These are phyloP conservation scores for Scolopax bukidnonensis DNA, from an alignment of 2,797 vertebrate genomes.

Conservation along the genomic window DNA sequence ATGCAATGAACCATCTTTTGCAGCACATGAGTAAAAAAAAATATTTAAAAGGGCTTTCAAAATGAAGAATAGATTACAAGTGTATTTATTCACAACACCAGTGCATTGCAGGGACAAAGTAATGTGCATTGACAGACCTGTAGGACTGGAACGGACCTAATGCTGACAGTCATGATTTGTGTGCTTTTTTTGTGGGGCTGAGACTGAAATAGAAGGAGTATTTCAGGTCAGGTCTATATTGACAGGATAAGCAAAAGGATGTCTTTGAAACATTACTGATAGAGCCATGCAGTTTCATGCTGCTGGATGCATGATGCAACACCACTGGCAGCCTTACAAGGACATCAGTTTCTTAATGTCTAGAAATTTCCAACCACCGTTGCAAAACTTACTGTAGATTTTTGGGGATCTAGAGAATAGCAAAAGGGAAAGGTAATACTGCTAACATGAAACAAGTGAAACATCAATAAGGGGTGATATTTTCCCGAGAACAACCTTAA, in stretches of 20 bases:
- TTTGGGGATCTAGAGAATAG: not conserved
- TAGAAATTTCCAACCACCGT: slow-evolving; percentile 49
- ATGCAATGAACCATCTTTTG: not conserved
- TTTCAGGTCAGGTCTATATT: slow-evolving; percentile 57
- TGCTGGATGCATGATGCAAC: slow-evolving; percentile 44
- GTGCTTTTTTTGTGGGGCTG: not conserved
- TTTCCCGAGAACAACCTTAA: not conserved
- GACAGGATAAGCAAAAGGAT: slow-evolving; percentile 53
- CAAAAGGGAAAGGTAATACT: not conserved
- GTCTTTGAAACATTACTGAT: slow-evolving; percentile 42
- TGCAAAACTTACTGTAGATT: slow-evolving; percentile 44
- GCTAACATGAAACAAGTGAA: not conserved
- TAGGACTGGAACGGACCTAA: not conserved
- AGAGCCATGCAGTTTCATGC: slow-evolving; percentile 10
- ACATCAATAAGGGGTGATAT: not conserved
- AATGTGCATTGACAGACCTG: not conserved
- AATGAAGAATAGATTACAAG: not conserved
- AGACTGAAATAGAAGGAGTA: slow-evolving; percentile 22
- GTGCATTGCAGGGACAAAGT: not conserved
- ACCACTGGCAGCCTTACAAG: slow-evolving; percentile 67
- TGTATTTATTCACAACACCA: not conserved
- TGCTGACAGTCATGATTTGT: not conserved
- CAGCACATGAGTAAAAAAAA: not conserved
- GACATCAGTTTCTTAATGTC: slow-evolving; percentile 68
- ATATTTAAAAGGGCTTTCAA: slow-evolving; percentile 25